Conservation (phyloP, 2,888 invertebrate species). For the Dexiosoma caninum region DNA sequence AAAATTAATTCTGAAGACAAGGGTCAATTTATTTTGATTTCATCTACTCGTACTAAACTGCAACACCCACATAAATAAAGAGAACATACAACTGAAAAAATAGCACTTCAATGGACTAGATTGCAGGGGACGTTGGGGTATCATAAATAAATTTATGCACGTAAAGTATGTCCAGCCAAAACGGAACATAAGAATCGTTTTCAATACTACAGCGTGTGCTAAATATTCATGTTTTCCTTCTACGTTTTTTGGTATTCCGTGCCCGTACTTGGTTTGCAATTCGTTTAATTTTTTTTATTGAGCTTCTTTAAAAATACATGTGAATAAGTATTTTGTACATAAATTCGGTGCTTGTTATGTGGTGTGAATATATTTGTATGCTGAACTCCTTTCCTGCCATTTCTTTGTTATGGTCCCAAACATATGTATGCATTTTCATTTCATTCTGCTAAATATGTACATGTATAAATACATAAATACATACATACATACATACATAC, state of each 20-base stretch:
- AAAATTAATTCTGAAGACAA: too few relatives aligned
- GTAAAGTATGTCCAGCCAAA: conserved; percentile 18
- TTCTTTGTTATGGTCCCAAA: conserved; percentile 1
- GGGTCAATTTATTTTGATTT: conserved; percentile 39
- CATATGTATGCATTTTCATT: background rate
- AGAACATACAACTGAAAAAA: background rate
- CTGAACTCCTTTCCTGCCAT: background rate
- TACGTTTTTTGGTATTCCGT: too few relatives aligned
- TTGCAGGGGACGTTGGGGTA: conserved; percentile 49
- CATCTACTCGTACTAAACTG: conserved; percentile 28
- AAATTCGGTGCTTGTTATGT: background rate
- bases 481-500: background rate
- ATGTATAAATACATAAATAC: too few relatives aligned
- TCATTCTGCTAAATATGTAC: background rate
- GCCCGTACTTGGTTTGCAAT: conserved; percentile 11
- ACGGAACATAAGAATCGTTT: conserved; percentile 27
- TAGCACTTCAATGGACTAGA: background rate
- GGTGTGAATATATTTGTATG: background rate
- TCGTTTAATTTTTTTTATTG: conserved; percentile 8
- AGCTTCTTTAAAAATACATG: background rate
- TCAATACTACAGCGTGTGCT: conserved; percentile 15
- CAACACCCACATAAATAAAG: conserved; percentile 34
- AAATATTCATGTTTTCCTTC: conserved; percentile 29
- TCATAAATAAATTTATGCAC: conserved; percentile 54
- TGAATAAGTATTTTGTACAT: too few relatives aligned